Base-by-base conservation (phyloP, 2,888 invertebrate genomes). In the Dasysyrphus tricinctus region DNA sequence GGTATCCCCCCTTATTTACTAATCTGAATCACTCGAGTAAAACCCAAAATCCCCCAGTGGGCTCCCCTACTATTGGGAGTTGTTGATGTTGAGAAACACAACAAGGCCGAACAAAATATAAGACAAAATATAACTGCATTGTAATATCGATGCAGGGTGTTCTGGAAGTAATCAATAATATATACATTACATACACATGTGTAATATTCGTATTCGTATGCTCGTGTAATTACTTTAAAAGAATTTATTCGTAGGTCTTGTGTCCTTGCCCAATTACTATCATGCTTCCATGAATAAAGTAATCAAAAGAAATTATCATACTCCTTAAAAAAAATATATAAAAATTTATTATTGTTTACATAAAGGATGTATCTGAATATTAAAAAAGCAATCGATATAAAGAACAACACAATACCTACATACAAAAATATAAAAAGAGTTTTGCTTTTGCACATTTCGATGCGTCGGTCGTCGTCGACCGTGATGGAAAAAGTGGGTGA, bases 401-500 rank as follows among this genome's bases (percentile, higher is more conserved):
- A 47, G 16, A 47, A 54, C 19, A 54, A 54, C 5, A 54, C 29
- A 54, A 29, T 9, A 24, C 24, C 1, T 24, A 24, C n/a, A n/a
- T n/a, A n/a, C n/a, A 32, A n/a, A n/a, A 57, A 12, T 14, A 56
- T n/a, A 32, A 57, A 57, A 34, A 37, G 9, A 57, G 3, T 32
- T 57, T n/a, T 57, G 34, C 34, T 16, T 49, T 49, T 24, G 42
- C 12, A 24, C 19, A 19, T 24, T 19, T 19, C 24, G 51, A 16
- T 12, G 34, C 37, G 19, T n/a, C n/a, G n/a, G n/a, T n/a, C n/a
- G n/a, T n/a, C n/a, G n/a, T n/a, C n/a, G n/a, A n/a, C n/a, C n/a
- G n/a, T n/a, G 59, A 54, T 29, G 54, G 14, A 61, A 24, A 61
- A 61, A 49, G 19, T 34, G 49, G 16, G 8, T 49, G 63, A 65